Base-by-base conservation (phyloP, 1,140 invertebrate species). In the Trichonephila inaurata region DNA sequence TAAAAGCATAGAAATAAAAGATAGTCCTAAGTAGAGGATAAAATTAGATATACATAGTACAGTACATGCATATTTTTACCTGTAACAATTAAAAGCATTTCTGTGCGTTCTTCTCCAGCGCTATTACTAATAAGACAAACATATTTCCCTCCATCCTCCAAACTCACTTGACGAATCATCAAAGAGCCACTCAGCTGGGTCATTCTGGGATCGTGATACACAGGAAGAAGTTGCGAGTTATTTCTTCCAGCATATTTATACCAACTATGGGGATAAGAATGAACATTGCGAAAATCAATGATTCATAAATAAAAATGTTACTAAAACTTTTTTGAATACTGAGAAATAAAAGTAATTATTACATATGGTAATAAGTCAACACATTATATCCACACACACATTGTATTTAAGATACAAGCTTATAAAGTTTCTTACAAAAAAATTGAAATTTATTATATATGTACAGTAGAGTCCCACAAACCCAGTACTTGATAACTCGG, bases 131-230 rank as follows among this genome's bases (percentile, higher is more conserved):
- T 96, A 7, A 95, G 94, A 94, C 96, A 96, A 33, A 95, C 94
- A 92, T 96, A 96, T 91, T 95, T 95, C 16, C 96, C 96, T n/a
- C 95, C 95, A 94, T 96, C 95, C 44, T 95, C 91, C 0, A 96
- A 94, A 64, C 94, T 94, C 1, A 95, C 94, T 86, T 89, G 90
- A 4, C 91, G 82, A 64, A 95, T 77, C 12, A 94, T 44, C 33
- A 94, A 81, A 33, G 94, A 94, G 5, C 94, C 94, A 94, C 94
- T 94, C 33, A 94, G 91, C 88, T 94, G 94, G 21, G 86, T 24
- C 83, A 89, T 93, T 77, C 94, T 72, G 16, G 94, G 89, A 77
- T 94, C 94, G 10, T 94, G 93, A 87, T 94, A 94, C n/a, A 94
- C 92, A 60, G 94, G 92, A 85, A 93, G 82, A 58, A 94, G 92